Percentiles rank a stretch among this genome's conserved stretches.
Conservation (phyloP, 2,797 vertebrate genomes). For the Microctenopoma steveboyesi region DNA sequence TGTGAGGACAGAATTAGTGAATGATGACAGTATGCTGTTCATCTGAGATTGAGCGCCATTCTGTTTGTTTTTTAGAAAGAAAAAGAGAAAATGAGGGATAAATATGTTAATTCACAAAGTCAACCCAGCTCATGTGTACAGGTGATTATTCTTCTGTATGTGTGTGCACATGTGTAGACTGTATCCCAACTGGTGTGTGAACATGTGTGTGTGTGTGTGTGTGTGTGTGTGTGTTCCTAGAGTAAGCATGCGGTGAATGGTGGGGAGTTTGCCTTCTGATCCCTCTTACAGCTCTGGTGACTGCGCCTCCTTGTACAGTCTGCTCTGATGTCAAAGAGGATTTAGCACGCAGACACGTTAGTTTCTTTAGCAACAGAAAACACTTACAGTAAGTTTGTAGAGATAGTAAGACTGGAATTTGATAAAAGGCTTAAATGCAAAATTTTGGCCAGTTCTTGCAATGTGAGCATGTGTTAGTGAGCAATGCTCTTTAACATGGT, state of each 20-base stretch:
- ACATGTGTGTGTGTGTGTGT: conserved; percentile 30
- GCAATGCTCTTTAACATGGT: conserved; percentile 29
- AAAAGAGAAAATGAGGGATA: conserved; percentile 22
- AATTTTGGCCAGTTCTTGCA: conserved; percentile 3
- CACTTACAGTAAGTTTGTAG: conserved; percentile 37
- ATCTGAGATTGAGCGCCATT: conserved; percentile 47
- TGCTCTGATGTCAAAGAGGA: conserved; percentile 75
- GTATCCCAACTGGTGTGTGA: conserved; percentile 31
- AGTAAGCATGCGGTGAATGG: conserved; percentile 53
- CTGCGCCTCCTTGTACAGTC: conserved; percentile 78
- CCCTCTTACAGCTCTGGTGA: conserved; percentile 75
- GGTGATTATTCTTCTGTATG: background rate
- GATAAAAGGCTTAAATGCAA: conserved; percentile 30
- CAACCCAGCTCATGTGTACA: conserved; percentile 12
- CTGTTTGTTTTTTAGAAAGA: conserved; percentile 20
- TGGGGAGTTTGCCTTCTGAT: conserved; percentile 74
- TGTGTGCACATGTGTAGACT: conserved; percentile 30
- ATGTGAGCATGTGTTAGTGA: conserved; percentile 3
- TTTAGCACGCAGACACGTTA: conserved; percentile 70
- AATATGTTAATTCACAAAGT: conserved; percentile 16
- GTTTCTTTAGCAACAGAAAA: conserved; percentile 63
- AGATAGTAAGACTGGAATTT: conserved; percentile 49
- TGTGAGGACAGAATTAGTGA: conserved; percentile 71
- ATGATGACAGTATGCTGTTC: conserved; percentile 61
- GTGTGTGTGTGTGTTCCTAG: conserved; percentile 50